Evolutionary conservation across 2,113 vertebrate genomes (phyloP), one percentile per base, ranked within the genome.

Genomic region (Macrotis lagotis): DNA sequence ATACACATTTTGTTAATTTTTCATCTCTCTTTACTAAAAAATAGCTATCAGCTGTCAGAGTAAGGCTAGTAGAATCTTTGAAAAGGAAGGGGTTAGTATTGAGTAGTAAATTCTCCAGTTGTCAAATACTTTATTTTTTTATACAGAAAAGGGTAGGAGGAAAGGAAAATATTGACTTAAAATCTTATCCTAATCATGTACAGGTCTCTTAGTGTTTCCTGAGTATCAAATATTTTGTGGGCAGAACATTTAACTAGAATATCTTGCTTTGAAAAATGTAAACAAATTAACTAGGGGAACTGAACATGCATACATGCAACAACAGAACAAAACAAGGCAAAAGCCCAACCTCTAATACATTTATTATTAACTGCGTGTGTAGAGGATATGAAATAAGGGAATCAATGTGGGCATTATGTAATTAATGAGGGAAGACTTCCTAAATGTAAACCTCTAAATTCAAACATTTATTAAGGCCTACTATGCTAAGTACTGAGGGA

Each of bases 151-250:
- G 26, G 47, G 48, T 44, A 12, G 88, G 49, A 66, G 94, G 83
- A 51, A 95, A 92, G 95, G 51, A 2, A 94, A 95, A 95, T n/a
- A 88, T 0, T 93, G 90, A 91, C 49, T 88, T 88, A 59, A 94
- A 91, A 92, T 92, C 31, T 91, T 26, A 94, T 25, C 66, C 52
- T 51, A 53, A 93, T 53, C 55, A 92, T 55, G 53, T 53, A 74
- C 19, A 16, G 44, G 66, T 91, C 91, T 88, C 22, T 12, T 37
- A 92, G 50, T 25, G 7, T 74, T 66, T 74, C 66, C 66, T 44
- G 16, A 6, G 66, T 19, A 44, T 74, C 16, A 74, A 74, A 74
- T n/a, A 19, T 10, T 44, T n/a, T 74, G 37, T 74, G 37, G 37
- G 66, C 14, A 74, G 6, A 44, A 8, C 14, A 7, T 74, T 74